These are phyloP conservation scores for Drosophila affinis DNA, from an alignment of 2,888 invertebrate genomes.

Conservation along the genomic window DNA sequence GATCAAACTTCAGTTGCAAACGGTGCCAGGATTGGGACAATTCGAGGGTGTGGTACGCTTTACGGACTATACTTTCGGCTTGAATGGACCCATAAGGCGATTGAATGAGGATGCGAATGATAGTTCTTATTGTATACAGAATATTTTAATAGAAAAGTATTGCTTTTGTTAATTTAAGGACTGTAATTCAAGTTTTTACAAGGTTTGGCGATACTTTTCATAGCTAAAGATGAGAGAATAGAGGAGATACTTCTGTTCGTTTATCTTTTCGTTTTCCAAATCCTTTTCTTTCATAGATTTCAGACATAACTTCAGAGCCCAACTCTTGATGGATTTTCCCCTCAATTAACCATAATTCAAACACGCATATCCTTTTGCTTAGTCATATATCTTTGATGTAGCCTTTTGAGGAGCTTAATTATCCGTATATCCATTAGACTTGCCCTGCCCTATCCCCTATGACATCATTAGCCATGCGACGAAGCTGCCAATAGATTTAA, in stretches of 20 bases:
- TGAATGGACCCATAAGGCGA: conserved; percentile 47
- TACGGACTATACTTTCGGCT: not conserved
- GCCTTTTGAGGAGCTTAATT: conserved; percentile 2
- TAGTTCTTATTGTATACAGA: conserved; percentile 44
- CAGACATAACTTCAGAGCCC: not conserved
- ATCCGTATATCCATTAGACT: conserved; percentile 15
- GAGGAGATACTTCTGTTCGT: no score
- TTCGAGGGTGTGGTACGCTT: conserved; percentile 48
- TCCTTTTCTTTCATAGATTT: not conserved
- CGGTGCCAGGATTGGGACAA: conserved; percentile 47
- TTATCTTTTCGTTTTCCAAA: not conserved
- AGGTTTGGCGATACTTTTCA: not conserved
- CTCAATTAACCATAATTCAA: not conserved
- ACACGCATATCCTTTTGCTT: not conserved
- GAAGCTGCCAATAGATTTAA: not conserved
- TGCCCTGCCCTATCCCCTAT: not conserved
- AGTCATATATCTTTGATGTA: not conserved
- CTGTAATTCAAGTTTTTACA: not conserved
- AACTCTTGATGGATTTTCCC: not conserved
- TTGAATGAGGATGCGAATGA: conserved; percentile 38
- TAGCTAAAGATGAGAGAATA: not conserved
- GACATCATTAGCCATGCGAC: conserved; percentile 23
- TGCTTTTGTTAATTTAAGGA: conserved; percentile 45
- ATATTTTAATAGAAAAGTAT: conserved; percentile 50
- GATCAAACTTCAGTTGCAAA: conserved; percentile 39